These are phyloP conservation scores for Emydura subglobosa DNA, from an alignment of 2,113 vertebrate genomes.

Conservation along the genomic window DNA sequence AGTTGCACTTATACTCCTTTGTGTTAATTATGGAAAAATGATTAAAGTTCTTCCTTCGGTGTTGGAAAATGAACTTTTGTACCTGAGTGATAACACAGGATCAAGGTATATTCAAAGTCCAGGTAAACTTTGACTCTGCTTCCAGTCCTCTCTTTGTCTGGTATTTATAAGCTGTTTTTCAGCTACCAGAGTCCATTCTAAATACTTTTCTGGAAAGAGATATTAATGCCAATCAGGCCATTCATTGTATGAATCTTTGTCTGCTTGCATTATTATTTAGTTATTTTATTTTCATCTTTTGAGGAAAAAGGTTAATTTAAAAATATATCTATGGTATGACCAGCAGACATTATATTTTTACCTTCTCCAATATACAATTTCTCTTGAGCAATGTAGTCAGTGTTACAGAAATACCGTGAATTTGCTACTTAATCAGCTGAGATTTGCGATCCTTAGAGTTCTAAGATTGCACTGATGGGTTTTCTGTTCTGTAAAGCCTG, in stretches of 20 bases:
- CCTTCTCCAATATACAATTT: slow-evolving; percentile 12
- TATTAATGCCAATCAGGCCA: slow-evolving; percentile 47
- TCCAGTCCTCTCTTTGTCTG: slow-evolving; percentile 33
- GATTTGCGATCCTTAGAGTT: slow-evolving; percentile 5
- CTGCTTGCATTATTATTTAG: slow-evolving; percentile 68
- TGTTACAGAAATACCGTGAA: not conserved
- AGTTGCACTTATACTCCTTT: slow-evolving; percentile 88
- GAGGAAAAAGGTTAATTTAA: slow-evolving; percentile 46
- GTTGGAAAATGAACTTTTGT: slow-evolving; percentile 55
- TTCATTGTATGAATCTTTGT: slow-evolving; percentile 51
- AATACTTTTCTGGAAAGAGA: slow-evolving; percentile 58
- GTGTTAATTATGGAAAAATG: slow-evolving; percentile 78
- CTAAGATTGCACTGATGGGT: slow-evolving; percentile 11
- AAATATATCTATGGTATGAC: not conserved
- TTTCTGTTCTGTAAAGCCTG: not conserved
- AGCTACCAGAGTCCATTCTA: slow-evolving; percentile 32
- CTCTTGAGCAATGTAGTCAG: slow-evolving; percentile 16
- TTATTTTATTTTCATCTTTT: slow-evolving; percentile 63
- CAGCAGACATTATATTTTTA: not conserved
- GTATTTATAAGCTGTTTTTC: slow-evolving; percentile 60
- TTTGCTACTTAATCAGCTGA: not conserved
- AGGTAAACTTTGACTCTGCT: slow-evolving; percentile 65
- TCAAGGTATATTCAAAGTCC: slow-evolving; percentile 58
- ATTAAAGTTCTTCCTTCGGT: slow-evolving; percentile 70
- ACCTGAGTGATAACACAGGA: slow-evolving; percentile 30